Base-by-base conservation (phyloP, 2,888 invertebrate species). In the Oasisia sp. region DNA sequence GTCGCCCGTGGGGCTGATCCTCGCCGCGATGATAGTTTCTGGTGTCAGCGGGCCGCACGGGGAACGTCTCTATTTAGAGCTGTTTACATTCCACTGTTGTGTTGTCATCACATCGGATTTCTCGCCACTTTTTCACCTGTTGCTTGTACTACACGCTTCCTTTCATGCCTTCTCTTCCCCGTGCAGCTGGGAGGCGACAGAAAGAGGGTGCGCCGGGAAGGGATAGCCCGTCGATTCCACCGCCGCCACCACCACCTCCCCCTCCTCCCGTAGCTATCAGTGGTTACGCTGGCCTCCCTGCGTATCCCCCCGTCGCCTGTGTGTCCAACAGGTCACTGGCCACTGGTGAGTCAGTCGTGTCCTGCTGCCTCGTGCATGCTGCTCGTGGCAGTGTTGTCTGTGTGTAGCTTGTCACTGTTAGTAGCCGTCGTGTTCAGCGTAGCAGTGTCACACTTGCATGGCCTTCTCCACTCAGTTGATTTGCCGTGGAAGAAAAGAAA, bases 111-210 rank as follows among this genome's bases (percentile, higher is more conserved):
- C 19, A 74, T 74, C 7, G n/a, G 74, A 74, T 74, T 19, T 74
- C 74, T 19, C 74, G 27, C 74, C 74, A 74, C 27, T 74, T 74
- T 74, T 74, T 74, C 14, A 19, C 27, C 19, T 74, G 74, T 74
- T 74, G 74, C 74, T 74, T 74, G 74, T 74, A 74, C 74, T 74
- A 74, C 74, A 74, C 74, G 74, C 74, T 74, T 74, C 74, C 74
- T 74, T 74, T 74, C 74, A 74, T 74, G 74, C 74, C 74, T 27
- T 74, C 74, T 74, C 74, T 74, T 74, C 74, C 74, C 7, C 74
- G n/a, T 74, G 74, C 74, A 74, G 74, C 74, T 74, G 74, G 19
- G 74, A 74, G 74, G 74, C 74, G 74, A 74, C 74, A 74, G 74
- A 74, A 74, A 74, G 27, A 74, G 27, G 74, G 74, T 74, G 74